These are phyloP conservation scores for Momotus momota DNA, from an alignment of 2,797 vertebrate species.

Conservation along the genomic window DNA sequence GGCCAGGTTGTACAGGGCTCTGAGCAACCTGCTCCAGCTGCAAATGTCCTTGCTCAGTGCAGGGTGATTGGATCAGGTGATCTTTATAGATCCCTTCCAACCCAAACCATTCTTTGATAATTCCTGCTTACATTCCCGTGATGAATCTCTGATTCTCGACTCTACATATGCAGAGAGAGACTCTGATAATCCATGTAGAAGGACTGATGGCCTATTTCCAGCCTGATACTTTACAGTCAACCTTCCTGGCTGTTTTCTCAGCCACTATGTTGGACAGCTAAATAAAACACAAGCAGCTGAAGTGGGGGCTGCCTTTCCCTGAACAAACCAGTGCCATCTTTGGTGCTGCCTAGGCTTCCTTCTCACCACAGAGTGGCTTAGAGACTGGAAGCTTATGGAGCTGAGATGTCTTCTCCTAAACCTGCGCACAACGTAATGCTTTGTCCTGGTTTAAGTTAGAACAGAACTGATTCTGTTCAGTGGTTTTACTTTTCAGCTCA, in stretches of 20 bases:
- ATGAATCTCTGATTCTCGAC: background rate
- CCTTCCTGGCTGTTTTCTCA: background rate
- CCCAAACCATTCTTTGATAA: background rate
- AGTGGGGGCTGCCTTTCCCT: background rate
- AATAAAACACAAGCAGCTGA: background rate
- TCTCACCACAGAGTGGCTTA: background rate
- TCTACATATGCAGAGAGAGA: background rate
- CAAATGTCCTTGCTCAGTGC: too few relatives aligned
- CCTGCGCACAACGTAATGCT: background rate
- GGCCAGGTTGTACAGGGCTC: too few relatives aligned
- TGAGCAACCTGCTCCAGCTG: background rate
- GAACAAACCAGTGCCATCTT: background rate
- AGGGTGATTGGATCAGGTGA: too few relatives aligned
- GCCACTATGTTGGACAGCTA: background rate
- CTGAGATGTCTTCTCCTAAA: background rate
- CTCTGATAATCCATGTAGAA: background rate
- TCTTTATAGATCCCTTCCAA: too few relatives aligned
- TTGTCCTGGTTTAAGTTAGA: background rate
- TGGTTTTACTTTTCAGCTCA: background rate
- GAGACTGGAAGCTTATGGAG: background rate
- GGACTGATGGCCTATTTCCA: background rate
- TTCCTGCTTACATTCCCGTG: fast-evolving
- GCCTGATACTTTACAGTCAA: background rate
- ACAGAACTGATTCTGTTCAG: background rate
- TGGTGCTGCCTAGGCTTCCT: fast-evolving